These are phyloP conservation scores for Megalonaias nervosa DNA, from an alignment of 1,140 invertebrate species.

Conservation along the genomic window DNA sequence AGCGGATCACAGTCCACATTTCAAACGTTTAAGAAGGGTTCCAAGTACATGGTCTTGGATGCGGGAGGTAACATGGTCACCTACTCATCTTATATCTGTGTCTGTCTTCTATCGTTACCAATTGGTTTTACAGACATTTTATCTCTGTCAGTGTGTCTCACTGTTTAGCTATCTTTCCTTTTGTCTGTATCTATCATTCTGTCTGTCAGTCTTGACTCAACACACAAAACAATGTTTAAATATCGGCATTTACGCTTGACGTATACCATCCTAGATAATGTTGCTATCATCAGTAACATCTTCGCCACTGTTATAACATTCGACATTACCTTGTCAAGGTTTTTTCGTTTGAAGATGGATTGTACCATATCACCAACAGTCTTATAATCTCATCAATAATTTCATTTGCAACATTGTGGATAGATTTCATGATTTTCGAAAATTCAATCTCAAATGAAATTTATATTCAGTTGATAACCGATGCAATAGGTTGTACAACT, in stretches of 20 bases:
- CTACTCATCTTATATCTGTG: neutral
- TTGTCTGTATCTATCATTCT: neutral
- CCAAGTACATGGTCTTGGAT: conserved; percentile 11
- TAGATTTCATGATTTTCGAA: neutral
- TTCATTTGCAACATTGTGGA: neutral
- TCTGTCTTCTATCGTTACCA: neutral
- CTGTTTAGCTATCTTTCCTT: neutral
- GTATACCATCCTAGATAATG: too few relatives aligned
- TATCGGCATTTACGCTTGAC: too few relatives aligned
- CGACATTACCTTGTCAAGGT: too few relatives aligned
- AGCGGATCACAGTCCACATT: neutral
- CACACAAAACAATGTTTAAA: neutral
- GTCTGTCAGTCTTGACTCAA: neutral
- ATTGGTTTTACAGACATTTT: neutral
- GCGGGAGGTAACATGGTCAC: neutral
- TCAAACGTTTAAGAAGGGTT: neutral
- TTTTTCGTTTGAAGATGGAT: neutral
- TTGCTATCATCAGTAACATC: too few relatives aligned
- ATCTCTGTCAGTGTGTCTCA: neutral
- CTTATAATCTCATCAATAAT: neutral
- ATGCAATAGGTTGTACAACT: neutral
- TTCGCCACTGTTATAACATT: too few relatives aligned
- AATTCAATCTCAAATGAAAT: neutral
- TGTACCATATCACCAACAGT: neutral
- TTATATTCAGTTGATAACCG: neutral